Percentiles rank a stretch among this genome's conserved stretches.
These are phyloP conservation scores for Rhimphoctona megacephalus DNA, from an alignment of 2,888 invertebrate species.

Conservation along the genomic window DNA sequence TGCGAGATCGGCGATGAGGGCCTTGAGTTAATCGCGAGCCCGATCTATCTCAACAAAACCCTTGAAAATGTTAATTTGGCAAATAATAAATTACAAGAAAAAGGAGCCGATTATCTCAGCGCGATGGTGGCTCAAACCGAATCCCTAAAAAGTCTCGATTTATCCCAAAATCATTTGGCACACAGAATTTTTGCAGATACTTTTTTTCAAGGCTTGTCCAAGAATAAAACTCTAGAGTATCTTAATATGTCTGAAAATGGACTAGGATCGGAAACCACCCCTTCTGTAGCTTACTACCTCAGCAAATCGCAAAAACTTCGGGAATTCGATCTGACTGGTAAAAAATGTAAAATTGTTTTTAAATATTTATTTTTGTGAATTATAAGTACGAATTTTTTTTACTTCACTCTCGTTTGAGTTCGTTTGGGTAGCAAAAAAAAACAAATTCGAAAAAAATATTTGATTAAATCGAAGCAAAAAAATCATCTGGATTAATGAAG, in stretches of 20 bases:
- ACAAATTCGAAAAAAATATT: neutral
- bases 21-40: conserved; percentile 78
- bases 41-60: conserved; percentile 79
- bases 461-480: neutral
- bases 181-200: conserved; percentile 81
- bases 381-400: no score
- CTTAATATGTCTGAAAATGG: conserved; percentile 86
- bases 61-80: conserved; percentile 85
- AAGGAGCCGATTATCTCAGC: conserved; percentile 82
- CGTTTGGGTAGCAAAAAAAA: no score
- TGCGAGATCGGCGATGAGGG: conserved; percentile 85
- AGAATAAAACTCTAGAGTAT: conserved; percentile 78
- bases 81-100: conserved; percentile 85
- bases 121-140: conserved; percentile 83
- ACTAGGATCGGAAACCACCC: conserved; percentile 79
- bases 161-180: conserved; percentile 86
- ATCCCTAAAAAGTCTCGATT: conserved; percentile 84
- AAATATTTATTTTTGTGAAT: no score
- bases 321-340: conserved; percentile 78
- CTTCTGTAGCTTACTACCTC: conserved; percentile 72
- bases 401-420: no score
- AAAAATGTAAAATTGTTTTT: conserved; percentile 26
- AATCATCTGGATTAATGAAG: no score
- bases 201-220: conserved; percentile 81
- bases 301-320: conserved; percentile 69